Base-by-base conservation (phyloP, 2,888 invertebrate genomes). In the Eilema depressum region DNA sequence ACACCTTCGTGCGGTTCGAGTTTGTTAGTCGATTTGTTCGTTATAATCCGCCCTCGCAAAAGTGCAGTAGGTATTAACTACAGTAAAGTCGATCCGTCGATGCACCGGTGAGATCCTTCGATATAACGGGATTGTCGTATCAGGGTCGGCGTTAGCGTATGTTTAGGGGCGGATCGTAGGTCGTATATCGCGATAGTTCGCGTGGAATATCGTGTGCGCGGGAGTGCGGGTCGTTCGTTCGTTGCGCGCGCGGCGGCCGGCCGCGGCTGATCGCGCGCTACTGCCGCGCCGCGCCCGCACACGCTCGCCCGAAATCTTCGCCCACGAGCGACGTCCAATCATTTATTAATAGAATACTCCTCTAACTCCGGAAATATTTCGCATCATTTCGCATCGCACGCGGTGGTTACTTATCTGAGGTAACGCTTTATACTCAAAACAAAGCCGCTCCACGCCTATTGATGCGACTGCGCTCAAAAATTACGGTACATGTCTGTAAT, bases 161-260 rank as follows among this genome's bases (percentile, higher is more conserved):
- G 82, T 80, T 81, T 76, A 80, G 86, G 89, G 89, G 88, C 89
- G 89, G 91, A 89, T 91, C 88, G 88, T 87, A 82, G 85, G 86
- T 89, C 88, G 89, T 86, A 83, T 80, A 77, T 88, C 87, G 91
- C 89, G 92, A 89, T 81, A 82, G 80, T 75, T 89, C 91, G 91
- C 89, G 89, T 84, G 75, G 81, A 83, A 80, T 85, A 84, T 89
- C 88, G 90, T 86, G 85, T 92, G 93, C 93, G 94, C 93, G 90
- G 90, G 93, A 94, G 93, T 93, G 94, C 94, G 95, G 93, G 92
- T 95, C 95, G 95, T 95, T 95, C 95, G 95, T 95, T 95, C 95
- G 95, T 94, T 94, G 91, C 87, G 93, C 93, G 94, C 93, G 95
- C 94, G 93, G 94, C 94, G 94, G 89, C 89, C 92, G 92, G 94